Percentiles rank a stretch among this genome's conserved stretches.
Conservation (phyloP, 2,797 vertebrate genomes). For the Periophthalmus magnuspinnatus region DNA sequence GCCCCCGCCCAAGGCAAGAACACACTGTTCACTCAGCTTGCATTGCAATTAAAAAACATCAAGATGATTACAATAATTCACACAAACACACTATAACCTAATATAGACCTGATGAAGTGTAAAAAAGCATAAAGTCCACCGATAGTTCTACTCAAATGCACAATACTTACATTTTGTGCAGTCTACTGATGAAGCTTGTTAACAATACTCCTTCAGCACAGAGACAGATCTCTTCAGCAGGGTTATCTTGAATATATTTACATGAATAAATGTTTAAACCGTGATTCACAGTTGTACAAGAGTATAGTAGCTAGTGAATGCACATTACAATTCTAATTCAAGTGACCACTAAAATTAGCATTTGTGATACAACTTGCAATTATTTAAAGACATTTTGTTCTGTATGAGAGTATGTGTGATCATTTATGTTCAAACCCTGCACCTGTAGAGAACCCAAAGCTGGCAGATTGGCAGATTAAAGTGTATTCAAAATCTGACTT, state of each 20-base stretch:
- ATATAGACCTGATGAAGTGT: not conserved
- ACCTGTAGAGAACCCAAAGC: not conserved
- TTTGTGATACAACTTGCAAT: not conserved
- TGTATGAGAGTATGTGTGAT: not conserved
- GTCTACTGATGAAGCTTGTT: too few species aligned
- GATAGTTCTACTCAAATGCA: too few species aligned
- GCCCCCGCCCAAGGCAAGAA: slow-evolving; percentile 88
- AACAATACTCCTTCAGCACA: too few species aligned
- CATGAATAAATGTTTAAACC: not conserved
- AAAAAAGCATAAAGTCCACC: not conserved
- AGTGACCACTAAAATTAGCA: too few species aligned
- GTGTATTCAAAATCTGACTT: slow-evolving; percentile 1
- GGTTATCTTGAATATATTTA: not conserved
- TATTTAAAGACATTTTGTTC: not conserved
- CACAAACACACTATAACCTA: not conserved
- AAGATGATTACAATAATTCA: not conserved
- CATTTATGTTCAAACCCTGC: not conserved
- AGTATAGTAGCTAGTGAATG: not conserved
- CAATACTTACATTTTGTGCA: too few species aligned
- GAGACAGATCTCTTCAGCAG: too few species aligned
- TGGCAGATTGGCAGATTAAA: slow-evolving; percentile 1
- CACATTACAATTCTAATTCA: not conserved
- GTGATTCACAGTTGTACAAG: too few species aligned
- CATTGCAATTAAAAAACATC: not conserved
- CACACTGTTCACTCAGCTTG: not conserved